These are phyloP conservation scores for Drosophila multiciliata DNA, from an alignment of 2,888 invertebrate genomes.

Conservation along the genomic window DNA sequence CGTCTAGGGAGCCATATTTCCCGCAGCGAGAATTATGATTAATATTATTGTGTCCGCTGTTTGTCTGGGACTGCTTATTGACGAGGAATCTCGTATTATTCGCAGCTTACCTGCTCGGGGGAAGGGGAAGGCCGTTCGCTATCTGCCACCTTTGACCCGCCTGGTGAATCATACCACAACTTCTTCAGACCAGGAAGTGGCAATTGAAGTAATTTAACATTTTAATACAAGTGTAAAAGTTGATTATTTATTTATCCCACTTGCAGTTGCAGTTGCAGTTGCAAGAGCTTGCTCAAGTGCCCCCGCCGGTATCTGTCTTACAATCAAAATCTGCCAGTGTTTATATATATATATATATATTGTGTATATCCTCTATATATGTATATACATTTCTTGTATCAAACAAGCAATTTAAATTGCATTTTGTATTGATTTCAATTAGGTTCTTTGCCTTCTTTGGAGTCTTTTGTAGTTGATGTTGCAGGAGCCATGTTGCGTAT, in stretches of 20 bases:
- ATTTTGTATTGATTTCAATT: slow-evolving; percentile 66
- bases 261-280: background rate
- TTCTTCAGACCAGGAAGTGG: too few species aligned
- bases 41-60: too few species aligned
- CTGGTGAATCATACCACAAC: too few species aligned
- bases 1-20: too few species aligned
- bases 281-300: slow-evolving; percentile 37
- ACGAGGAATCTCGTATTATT: too few species aligned
- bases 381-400: slow-evolving; percentile 5
- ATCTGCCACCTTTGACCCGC: too few species aligned
- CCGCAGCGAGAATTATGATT: too few species aligned
- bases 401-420: slow-evolving; percentile 50
- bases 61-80: too few species aligned
- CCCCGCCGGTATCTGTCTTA: slow-evolving; percentile 10
- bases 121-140: too few species aligned
- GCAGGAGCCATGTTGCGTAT: slow-evolving; percentile 38
- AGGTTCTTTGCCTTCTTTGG: slow-evolving; percentile 29
- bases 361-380: background rate
- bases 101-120: too few species aligned
- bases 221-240: slow-evolving; percentile 5
- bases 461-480: slow-evolving; percentile 13
- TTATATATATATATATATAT: background rate
- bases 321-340: slow-evolving; percentile 39
- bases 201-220: background rate
- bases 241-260: slow-evolving; percentile 2